These are phyloP conservation scores for Archips crataeganus DNA, from an alignment of 2,888 invertebrate genomes.

Conservation along the genomic window DNA sequence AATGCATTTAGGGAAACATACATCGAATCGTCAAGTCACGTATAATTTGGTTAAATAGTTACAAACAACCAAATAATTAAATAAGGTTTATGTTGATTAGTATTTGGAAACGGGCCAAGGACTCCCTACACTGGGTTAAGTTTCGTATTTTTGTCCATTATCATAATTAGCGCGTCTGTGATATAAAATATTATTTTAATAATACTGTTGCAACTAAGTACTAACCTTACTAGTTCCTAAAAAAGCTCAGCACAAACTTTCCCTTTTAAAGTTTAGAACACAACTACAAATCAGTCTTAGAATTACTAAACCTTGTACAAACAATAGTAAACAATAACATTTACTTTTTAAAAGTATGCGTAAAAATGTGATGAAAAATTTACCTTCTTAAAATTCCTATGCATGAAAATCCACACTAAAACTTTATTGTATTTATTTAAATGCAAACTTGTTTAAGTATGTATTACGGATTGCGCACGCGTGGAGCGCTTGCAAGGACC, in stretches of 20 bases:
- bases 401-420: constrained; percentile 11
- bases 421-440: not conserved
- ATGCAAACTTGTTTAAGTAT: not conserved
- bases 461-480: not conserved
- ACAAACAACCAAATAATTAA: not conserved
- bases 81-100: not conserved
- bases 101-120: not conserved
- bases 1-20: not conserved
- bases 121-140: not conserved
- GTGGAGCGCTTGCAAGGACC: constrained; percentile 31
- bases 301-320: not conserved
- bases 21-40: not conserved
- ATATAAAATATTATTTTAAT: not conserved
- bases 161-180: not conserved
- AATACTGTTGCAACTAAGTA: not conserved
- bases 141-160: not conserved
- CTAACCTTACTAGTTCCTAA: too few species aligned
- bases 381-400: constrained; percentile 1
- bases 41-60: not conserved
- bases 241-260: not conserved
- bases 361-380: not conserved
- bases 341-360: not conserved
- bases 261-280: not conserved
- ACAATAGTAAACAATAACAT: not conserved
- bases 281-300: not conserved